Base-by-base conservation (phyloP, 2,113 vertebrate species). In the Megatriorchis doriae region DNA sequence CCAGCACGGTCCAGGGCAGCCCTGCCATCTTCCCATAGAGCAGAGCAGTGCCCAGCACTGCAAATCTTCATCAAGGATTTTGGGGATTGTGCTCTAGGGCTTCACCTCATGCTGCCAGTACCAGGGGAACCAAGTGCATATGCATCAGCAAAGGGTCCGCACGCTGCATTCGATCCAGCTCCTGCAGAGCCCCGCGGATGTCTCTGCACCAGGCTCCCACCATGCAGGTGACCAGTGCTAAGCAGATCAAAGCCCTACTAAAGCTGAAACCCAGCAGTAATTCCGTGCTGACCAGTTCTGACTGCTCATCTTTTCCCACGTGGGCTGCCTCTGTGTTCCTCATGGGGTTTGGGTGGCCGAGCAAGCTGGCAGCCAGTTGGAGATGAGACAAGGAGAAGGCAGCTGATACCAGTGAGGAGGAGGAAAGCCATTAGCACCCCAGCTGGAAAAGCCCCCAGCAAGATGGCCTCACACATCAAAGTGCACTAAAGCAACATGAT, bases 101-200 rank as follows among this genome's bases (percentile, higher is more conserved):
- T 19, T 34, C 50, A 17, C 17, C 3, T 63, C 26, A 13, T 25
- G 43, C n/a, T 55, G 22, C 23, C 1, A 0, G 4, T 20, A 23
- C 27, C 78, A 27, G 20, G 21, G n/a, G 27, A 43, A 32, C 9
- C 52, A 38, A 26, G 55, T 73, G 66, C 88, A 2, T 5, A 27
- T 45, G 29, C 19, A 3, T 23, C 43, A 75, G 40, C 43, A 48
- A 5, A 23, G 42, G 29, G 27, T 47, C 6, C 1, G 2, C n/a
- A 21, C 1, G 1, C 29, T 13, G n/a, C 5, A 1, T 67, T 67
- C 2, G 0, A 42, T 32, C 36, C 53, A 52, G 55, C 45, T 68
- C 32, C 26, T 17, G 20, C 73, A 36, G 62, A 59, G 71, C 53
- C n/a, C 7, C 13, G 3, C 19, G 13, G 20, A 31, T 17, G 26